These are phyloP conservation scores for Allophyes oxyacanthae DNA, from an alignment of 2,888 invertebrate species.

Conservation along the genomic window DNA sequence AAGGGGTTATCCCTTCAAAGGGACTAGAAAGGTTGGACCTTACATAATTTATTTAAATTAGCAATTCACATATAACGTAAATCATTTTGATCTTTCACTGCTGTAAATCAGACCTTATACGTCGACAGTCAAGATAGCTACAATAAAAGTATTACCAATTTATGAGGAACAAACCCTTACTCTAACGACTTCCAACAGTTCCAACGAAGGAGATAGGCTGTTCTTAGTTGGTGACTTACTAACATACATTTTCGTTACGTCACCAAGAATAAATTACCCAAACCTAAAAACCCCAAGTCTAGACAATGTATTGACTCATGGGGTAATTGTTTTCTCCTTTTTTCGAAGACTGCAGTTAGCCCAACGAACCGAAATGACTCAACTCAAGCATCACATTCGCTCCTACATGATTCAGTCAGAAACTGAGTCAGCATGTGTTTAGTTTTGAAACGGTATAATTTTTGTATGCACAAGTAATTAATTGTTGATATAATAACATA, in stretches of 20 bases:
- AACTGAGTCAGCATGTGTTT: slow-evolving; percentile 32
- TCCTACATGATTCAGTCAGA: slow-evolving; percentile 35
- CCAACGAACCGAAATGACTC: slow-evolving; percentile 32
- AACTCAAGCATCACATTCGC: slow-evolving; percentile 11
- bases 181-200: too few relatives aligned
- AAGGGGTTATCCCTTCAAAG: too few relatives aligned
- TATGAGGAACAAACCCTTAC: too few relatives aligned
- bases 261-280: slow-evolving; percentile 26
- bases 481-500: too few relatives aligned
- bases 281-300: slow-evolving; percentile 27
- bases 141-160: too few relatives aligned
- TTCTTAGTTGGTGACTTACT: neutral
- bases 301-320: slow-evolving; percentile 40
- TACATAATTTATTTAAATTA: too few relatives aligned
- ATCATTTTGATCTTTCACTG: too few relatives aligned
- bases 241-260: slow-evolving; percentile 5
- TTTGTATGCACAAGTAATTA: neutral
- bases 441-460: slow-evolving; percentile 16
- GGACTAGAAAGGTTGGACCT: too few relatives aligned
- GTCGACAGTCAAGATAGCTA: too few relatives aligned
- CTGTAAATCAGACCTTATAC: too few relatives aligned
- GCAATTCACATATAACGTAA: too few relatives aligned
- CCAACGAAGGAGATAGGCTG: too few relatives aligned
- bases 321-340: slow-evolving; percentile 17
- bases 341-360: slow-evolving; percentile 25